phyloP scores from a whole-genome alignment of 2,113 vertebrate genomes.

The Rhombomys opimus region DNA sequence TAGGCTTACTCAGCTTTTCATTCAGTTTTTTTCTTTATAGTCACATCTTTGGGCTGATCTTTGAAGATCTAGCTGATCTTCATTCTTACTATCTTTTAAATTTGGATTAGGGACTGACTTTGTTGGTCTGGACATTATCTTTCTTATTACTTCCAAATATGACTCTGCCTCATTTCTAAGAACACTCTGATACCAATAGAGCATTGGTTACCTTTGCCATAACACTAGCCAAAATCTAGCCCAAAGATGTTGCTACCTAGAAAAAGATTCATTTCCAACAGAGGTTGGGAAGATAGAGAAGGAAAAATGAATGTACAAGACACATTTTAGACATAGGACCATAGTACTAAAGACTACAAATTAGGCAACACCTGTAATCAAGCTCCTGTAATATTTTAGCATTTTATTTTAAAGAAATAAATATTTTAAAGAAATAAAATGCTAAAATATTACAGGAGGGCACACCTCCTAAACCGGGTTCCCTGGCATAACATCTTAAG shows the following conservation, averaged over 20 bases:
- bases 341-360: constrained; percentile 16
- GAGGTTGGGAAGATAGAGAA: constrained; percentile 38
- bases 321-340: constrained; percentile 41
- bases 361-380: not conserved
- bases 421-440: not conserved
- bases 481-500: not conserved
- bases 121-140: constrained; percentile 31
- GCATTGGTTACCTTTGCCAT: not conserved
- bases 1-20: not conserved
- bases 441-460: constrained; percentile 4
- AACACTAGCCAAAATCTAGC: not conserved
- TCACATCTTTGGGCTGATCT: not conserved
- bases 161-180: constrained; percentile 50
- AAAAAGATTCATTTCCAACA: constrained; percentile 29
- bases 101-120: constrained; percentile 45
- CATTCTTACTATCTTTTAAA: constrained; percentile 51
- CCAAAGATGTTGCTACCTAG: not conserved
- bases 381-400: not conserved
- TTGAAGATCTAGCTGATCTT: not conserved
- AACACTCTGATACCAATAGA: constrained; percentile 9
- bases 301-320: constrained; percentile 5
- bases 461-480: not conserved
- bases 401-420: not conserved
- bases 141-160: constrained; percentile 47
- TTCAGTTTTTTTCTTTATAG: constrained; percentile 26